phyloP scores from a whole-genome alignment of 2,888 invertebrate genomes.

The Tenthredo distinguenda region DNA sequence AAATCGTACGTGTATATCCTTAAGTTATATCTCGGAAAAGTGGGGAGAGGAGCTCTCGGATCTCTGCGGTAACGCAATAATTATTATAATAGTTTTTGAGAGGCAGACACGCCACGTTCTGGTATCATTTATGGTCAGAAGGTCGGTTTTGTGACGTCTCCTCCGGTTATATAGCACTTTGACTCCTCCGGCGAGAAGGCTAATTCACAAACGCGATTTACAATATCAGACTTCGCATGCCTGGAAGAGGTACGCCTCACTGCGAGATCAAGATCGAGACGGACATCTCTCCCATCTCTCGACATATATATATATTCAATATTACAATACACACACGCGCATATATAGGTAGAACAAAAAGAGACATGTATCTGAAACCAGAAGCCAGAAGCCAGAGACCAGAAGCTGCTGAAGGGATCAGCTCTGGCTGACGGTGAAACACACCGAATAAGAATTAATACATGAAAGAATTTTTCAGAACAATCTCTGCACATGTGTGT shows the following conservation, averaged over 20 bases:
- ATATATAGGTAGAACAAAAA: not conserved
- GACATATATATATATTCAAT: not conserved
- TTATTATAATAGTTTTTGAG: conserved; percentile 51
- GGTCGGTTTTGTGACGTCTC: conserved; percentile 36
- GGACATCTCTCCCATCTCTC: not conserved
- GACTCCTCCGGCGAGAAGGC: not conserved
- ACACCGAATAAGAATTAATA: not conserved
- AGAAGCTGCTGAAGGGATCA: not conserved
- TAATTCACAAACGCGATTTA: not conserved
- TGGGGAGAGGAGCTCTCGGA: not conserved
- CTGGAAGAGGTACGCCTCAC: not conserved
- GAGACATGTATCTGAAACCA: not conserved
- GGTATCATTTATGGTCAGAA: conserved; percentile 41
- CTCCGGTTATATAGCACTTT: conserved; percentile 10
- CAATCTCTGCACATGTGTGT: not conserved
- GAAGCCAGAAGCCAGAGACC: conserved; percentile 25
- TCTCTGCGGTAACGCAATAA: conserved; percentile 42
- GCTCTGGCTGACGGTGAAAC: not conserved
- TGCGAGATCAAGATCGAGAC: not conserved
- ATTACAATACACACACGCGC: not conserved
- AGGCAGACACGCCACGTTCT: conserved; percentile 37
- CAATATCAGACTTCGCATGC: not conserved
- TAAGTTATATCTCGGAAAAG: not conserved
- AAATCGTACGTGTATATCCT: not conserved
- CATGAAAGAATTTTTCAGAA: conserved; percentile 1